Evolutionary conservation across 1,140 invertebrate genomes (phyloP).

Genomic region (Calephelis nemesis): DNA sequence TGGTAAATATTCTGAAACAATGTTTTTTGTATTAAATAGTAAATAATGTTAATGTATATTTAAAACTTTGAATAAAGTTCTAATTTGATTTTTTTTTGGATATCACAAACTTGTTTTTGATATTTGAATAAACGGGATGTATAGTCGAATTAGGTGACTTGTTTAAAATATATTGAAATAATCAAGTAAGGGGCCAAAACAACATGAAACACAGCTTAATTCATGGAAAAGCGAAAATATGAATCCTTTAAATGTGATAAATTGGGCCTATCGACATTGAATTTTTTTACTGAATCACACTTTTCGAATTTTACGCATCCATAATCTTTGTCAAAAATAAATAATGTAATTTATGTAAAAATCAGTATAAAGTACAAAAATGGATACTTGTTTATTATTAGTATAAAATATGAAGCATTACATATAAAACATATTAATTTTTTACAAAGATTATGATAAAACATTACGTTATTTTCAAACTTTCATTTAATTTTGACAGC

Average conservation of each 20-base stretch:
- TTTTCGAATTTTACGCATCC: neutral
- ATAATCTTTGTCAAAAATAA: no score
- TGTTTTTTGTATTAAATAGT: neutral
- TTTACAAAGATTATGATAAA: no score
- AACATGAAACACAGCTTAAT: slow-evolving; percentile 3
- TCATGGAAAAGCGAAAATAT: neutral
- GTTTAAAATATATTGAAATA: slow-evolving; percentile 2
- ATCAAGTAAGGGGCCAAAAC: slow-evolving; percentile 14
- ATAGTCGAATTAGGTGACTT: neutral
- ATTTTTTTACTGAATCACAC: neutral
- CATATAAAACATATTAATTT: no score
- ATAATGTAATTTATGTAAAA: neutral
- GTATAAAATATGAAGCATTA: no score
- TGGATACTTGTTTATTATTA: no score
- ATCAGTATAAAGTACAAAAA: neutral
- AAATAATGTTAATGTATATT: neutral
- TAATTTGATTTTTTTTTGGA: neutral
- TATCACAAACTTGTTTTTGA: neutral
- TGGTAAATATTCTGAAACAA: slow-evolving; percentile 2
- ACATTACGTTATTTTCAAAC: no score
- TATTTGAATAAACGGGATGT: neutral
- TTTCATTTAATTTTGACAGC: no score
- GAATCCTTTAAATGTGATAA: slow-evolving; percentile 5
- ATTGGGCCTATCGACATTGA: slow-evolving; percentile 4
- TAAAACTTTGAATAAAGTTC: no score